Evolutionary conservation across 2,797 vertebrate species (phyloP).

Genomic region (Hoplostethus atlanticus): DNA sequence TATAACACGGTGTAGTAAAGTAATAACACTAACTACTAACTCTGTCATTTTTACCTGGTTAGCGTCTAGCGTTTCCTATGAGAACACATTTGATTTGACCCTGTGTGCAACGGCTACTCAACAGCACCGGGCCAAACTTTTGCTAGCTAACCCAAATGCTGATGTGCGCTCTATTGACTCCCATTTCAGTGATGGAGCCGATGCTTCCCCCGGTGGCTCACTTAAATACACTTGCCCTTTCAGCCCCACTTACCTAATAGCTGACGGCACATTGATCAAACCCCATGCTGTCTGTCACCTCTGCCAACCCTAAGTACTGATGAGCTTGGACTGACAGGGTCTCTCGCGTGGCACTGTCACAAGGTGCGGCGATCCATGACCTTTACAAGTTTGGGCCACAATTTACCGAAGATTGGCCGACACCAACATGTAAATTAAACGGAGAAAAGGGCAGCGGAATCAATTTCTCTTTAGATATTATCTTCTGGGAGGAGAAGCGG

Average conservation of each 20-base stretch:
- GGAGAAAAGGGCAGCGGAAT: conserved; percentile 76
- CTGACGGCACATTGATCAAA: conserved; percentile 86
- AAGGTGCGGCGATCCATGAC: conserved; percentile 69
- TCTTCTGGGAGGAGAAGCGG: conserved; percentile 41
- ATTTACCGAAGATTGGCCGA: conserved; percentile 76
- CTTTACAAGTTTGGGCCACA: conserved; percentile 77
- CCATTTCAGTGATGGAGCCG: conserved; percentile 56
- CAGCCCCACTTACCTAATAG: conserved; percentile 84
- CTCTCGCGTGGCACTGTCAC: conserved; percentile 63
- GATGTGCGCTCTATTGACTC: conserved; percentile 28
- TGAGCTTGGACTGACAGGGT: conserved; percentile 73
- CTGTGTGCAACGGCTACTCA: conserved; percentile 22
- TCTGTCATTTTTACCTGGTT: no score
- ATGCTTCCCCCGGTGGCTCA: conserved; percentile 51
- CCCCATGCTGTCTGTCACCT: conserved; percentile 84
- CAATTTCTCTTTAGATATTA: conserved; percentile 70
- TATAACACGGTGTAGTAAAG: no score
- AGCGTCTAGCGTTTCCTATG: not conserved
- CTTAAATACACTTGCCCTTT: conserved; percentile 84
- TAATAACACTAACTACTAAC: not conserved
- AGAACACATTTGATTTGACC: conserved; percentile 22
- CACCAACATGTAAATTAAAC: conserved; percentile 78
- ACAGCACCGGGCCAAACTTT: conserved; percentile 15
- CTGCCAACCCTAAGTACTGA: conserved; percentile 70
- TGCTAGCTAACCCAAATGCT: conserved; percentile 38